Evolutionary conservation across 2,888 invertebrate genomes (phyloP).

Genomic region (Lepidochitona cinerea): DNA sequence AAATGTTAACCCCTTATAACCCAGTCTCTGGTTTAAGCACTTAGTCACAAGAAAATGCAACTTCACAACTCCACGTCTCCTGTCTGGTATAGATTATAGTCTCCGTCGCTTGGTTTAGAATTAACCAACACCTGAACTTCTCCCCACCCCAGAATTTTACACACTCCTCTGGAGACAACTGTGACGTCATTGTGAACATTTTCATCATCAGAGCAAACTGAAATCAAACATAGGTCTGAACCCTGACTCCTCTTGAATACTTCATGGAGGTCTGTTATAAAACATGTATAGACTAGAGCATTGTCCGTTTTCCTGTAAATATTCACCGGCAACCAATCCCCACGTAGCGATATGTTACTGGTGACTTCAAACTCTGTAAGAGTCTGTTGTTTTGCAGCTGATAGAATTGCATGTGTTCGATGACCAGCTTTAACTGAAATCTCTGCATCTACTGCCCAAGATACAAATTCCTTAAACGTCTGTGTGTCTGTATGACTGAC

Average conservation of each 20-base stretch:
- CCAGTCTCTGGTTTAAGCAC: too few relatives aligned
- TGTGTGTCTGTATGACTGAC: background rate
- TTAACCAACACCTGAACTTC: background rate
- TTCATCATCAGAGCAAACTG: background rate
- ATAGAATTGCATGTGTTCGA: background rate
- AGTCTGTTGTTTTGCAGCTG: background rate
- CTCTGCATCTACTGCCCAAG: background rate
- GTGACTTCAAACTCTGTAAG: background rate
- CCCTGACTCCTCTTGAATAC: background rate
- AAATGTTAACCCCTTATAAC: too few relatives aligned
- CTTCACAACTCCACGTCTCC: too few relatives aligned
- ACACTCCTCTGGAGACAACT: background rate
- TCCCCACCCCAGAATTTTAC: background rate
- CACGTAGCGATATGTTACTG: background rate
- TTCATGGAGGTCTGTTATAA: background rate
- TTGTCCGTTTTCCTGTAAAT: background rate
- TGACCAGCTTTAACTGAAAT: background rate
- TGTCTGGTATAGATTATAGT: too few relatives aligned
- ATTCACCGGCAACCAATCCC: background rate
- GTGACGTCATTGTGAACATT: background rate
- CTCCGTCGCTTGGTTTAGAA: too few relatives aligned
- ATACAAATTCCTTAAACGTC: background rate
- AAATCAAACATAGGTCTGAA: background rate
- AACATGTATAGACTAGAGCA: background rate
- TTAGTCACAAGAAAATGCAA: too few relatives aligned